Conservation (phyloP, 2,113 vertebrate species). For the Gallinago undulata region DNA sequence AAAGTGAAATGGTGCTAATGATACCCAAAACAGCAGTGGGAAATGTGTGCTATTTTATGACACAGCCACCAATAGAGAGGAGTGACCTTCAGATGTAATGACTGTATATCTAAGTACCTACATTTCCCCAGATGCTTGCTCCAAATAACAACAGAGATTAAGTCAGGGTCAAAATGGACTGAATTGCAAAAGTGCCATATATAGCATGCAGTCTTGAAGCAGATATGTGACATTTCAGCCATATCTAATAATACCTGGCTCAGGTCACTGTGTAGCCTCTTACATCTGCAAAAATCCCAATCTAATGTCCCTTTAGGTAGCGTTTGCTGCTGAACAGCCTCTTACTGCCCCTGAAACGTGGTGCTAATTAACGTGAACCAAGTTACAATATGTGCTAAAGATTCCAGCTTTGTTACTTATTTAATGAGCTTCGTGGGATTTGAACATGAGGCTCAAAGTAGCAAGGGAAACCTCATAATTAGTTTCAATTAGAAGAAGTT, state of each 20-base stretch:
- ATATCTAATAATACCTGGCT: neutral
- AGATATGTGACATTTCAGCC: neutral
- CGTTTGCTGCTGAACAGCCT: slow-evolving; percentile 47
- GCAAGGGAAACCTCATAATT: slow-evolving; percentile 82
- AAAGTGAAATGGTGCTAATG: neutral
- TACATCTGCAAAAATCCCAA: slow-evolving; percentile 3
- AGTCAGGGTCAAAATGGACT: no score
- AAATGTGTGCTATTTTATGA: neutral
- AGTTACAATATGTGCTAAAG: slow-evolving; percentile 78
- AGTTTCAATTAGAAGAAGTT: slow-evolving; percentile 82
- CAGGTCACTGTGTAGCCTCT: neutral
- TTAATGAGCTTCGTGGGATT: slow-evolving; percentile 84
- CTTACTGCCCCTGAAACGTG: slow-evolving; percentile 59
- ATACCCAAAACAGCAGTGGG: neutral
- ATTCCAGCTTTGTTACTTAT: slow-evolving; percentile 79
- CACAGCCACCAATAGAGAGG: no score
- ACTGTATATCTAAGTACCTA: no score
- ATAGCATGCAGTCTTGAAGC: neutral
- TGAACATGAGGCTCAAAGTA: slow-evolving; percentile 78
- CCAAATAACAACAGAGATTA: no score
- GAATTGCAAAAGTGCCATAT: neutral
- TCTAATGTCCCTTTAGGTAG: slow-evolving; percentile 48
- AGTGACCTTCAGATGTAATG: no score
- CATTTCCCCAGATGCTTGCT: no score
- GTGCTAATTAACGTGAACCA: slow-evolving; percentile 76